These are phyloP conservation scores for Limanda limanda DNA, from an alignment of 2,113 vertebrate genomes.

Conservation along the genomic window DNA sequence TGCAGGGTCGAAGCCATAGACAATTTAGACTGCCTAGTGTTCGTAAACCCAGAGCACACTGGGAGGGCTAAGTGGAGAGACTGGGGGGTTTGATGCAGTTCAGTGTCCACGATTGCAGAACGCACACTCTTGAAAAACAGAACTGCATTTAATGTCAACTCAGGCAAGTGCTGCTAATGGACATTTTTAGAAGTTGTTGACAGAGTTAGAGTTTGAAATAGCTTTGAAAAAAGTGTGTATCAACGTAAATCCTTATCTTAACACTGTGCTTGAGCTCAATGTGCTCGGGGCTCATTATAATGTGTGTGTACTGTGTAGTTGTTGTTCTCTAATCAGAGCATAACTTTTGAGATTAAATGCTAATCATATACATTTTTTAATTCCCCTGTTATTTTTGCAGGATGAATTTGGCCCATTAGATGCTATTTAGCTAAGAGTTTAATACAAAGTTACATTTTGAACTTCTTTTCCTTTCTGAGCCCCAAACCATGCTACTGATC, in stretches of 20 bases:
- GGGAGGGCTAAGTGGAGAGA: constrained; percentile 56
- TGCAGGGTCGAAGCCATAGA: constrained; percentile 37
- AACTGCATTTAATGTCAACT: neutral
- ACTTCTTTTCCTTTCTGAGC: neutral
- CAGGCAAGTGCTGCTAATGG: neutral
- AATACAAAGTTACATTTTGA: neutral
- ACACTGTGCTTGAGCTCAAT: neutral
- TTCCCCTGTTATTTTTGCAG: neutral
- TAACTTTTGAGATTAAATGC: neutral
- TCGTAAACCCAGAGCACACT: constrained; percentile 27
- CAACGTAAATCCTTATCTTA: too few species aligned
- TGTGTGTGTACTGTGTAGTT: neutral
- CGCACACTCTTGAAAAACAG: neutral
- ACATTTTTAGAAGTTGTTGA: neutral
- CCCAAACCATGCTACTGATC: neutral
- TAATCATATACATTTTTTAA: neutral
- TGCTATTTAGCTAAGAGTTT: neutral
- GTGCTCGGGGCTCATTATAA: neutral
- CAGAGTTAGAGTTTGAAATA: neutral
- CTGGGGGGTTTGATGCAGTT: constrained; percentile 29
- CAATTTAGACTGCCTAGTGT: constrained; percentile 36
- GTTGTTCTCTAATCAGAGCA: neutral
- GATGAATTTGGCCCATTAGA: neutral
- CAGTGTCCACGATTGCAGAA: constrained; percentile 4
- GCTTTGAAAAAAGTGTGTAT: too few species aligned